These are phyloP conservation scores for Capitella teleta DNA, from an alignment of 1,140 invertebrate genomes.

Conservation along the genomic window DNA sequence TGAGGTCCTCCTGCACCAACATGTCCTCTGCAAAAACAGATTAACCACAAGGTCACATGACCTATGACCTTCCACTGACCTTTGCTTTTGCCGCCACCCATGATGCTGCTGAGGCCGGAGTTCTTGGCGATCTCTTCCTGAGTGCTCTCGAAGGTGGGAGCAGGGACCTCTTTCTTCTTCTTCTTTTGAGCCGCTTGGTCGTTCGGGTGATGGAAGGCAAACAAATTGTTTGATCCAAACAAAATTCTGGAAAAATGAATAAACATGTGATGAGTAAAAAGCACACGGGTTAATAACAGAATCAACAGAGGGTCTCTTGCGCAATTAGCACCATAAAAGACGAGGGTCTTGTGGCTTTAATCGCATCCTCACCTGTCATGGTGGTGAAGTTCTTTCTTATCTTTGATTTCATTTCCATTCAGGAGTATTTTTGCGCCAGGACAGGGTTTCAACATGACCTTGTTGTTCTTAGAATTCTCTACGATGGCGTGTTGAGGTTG, in stretches of 20 bases:
- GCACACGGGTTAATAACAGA: no score
- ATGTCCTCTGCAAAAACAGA: constrained; percentile 39
- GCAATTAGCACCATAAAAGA: no score
- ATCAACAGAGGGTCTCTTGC: no score
- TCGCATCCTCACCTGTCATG: constrained; percentile 46
- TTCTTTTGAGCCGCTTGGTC: constrained; percentile 41
- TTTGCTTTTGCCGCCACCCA: constrained; percentile 12
- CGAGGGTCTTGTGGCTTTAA: not conserved
- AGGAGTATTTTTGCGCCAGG: constrained; percentile 46
- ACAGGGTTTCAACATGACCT: constrained; percentile 45
- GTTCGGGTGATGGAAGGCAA: constrained; percentile 48
- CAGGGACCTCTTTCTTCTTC: constrained; percentile 24
- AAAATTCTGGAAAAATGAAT: constrained; percentile 39
- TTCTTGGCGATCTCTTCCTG: constrained; percentile 54
- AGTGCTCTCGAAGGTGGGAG: constrained; percentile 36
- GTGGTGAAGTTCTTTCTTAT: constrained; percentile 46
- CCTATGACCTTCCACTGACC: not conserved
- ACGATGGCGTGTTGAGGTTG: constrained; percentile 49
- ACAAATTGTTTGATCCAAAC: constrained; percentile 52
- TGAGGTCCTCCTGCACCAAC: constrained; percentile 49
- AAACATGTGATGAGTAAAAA: not conserved
- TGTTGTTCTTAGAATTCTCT: constrained; percentile 29
- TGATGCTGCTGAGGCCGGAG: constrained; percentile 41
- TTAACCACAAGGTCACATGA: not conserved
- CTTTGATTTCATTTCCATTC: constrained; percentile 45